Evolutionary conservation across 2,113 vertebrate genomes (phyloP), one percentile per base, ranked within the genome.

Genomic region (Scalopus aquaticus): DNA sequence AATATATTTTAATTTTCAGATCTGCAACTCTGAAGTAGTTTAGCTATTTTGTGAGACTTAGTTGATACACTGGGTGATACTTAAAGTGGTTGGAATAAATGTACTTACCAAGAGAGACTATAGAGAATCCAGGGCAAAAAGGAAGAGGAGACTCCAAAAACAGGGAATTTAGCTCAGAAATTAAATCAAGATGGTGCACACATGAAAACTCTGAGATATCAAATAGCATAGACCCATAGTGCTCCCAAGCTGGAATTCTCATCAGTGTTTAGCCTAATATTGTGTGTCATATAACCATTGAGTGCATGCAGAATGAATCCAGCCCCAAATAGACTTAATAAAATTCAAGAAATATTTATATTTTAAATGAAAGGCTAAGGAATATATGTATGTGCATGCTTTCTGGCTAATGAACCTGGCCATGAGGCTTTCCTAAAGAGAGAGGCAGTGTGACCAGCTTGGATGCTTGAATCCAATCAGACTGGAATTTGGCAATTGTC

Each of bases 311-410:
- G n/a, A 73, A 85, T 67, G 6, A 80, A 35, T 85, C 39, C 5
- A 74, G 13, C n/a, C 0, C 6, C 19, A 85, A 58, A 16, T 49
- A 64, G 51, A 30, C 44, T 76, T 39, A 51, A 62, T 51, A 70
- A 86, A 80, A 87, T 64, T 58, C 78, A 26, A 73, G 4, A 79
- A 94, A 26, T 70, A 62, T 30, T 12, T 42, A 46, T 78, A 70
- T 90, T 39, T 26, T 78, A 80, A 39, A 64, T 87, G 51, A 54
- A 70, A 35, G 77, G 12, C 42, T 78, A 24, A 78, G 15, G 11
- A 81, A 30, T 20, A 80, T 70, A 39, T 70, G 37, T 24, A 26
- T 70, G 20, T 30, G 1, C 58, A 28, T 37, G 35, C 19, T 82
- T 82, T n/a, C 11, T 64, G 26, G 44, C 20, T 26, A 26, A 11